Evolutionary conservation across 2,888 invertebrate species (phyloP).

Genomic region (Ornithoptera priamus): DNA sequence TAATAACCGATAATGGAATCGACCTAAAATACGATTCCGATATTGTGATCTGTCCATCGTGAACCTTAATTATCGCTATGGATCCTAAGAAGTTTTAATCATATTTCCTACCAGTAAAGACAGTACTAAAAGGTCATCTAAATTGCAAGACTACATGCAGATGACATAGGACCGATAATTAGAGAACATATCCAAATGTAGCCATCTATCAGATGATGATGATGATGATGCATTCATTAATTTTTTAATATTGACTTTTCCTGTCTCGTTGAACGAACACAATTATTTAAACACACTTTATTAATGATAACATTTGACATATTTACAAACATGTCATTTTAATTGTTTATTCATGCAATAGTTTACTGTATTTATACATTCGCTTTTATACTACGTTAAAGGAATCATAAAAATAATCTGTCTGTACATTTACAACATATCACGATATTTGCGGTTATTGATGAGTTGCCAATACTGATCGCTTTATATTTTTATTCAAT

Average conservation of each 20-base stretch:
- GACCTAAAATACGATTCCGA: too few species aligned
- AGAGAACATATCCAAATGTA: too few species aligned
- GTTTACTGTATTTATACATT: not conserved
- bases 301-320: slow-evolving; percentile 1
- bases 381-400: not conserved
- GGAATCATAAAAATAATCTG: not conserved
- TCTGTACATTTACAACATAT: not conserved
- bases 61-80: too few species aligned
- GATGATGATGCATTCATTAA: too few species aligned
- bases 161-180: too few species aligned
- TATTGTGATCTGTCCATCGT: too few species aligned
- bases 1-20: too few species aligned
- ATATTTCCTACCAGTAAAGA: too few species aligned
- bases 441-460: slow-evolving; percentile 24
- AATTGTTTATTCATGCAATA: not conserved
- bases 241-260: not conserved
- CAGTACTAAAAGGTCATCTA: too few species aligned
- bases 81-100: too few species aligned
- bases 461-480: slow-evolving; percentile 20
- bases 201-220: too few species aligned
- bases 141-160: too few species aligned
- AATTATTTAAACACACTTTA: not conserved
- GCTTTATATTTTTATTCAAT: slow-evolving; percentile 19
- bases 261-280: not conserved
- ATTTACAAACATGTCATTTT: slow-evolving; percentile 18